Evolutionary conservation across 2,888 invertebrate species (phyloP).

Genomic region (Glyphotaelius pellucidus): DNA sequence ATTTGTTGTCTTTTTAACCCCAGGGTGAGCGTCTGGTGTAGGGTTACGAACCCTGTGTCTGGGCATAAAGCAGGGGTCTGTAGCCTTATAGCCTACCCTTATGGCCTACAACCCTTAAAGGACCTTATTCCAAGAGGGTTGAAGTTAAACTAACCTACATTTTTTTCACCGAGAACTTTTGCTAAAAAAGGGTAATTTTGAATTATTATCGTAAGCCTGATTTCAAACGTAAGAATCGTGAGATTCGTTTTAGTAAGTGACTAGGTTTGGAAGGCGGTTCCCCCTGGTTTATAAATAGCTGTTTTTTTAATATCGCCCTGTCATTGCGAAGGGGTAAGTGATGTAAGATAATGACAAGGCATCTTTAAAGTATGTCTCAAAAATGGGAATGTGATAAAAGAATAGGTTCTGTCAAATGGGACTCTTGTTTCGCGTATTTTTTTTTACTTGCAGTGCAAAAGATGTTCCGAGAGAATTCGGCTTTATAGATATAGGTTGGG

Average conservation of each 20-base stretch:
- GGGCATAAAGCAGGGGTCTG: not conserved
- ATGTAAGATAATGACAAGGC: not conserved
- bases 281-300: not conserved
- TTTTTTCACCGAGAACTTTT: not conserved
- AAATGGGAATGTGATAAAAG: not conserved
- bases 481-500: no score
- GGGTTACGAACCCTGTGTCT: slow-evolving; percentile 15
- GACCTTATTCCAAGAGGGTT: not conserved
- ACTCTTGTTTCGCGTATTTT: no score
- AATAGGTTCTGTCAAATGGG: no score
- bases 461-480: no score
- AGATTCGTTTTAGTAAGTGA: not conserved
- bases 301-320: not conserved
- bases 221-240: not conserved
- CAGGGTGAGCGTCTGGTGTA: not conserved
- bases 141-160: not conserved
- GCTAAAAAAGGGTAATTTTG: not conserved
- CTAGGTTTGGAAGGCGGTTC: not conserved
- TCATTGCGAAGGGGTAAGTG: slow-evolving; percentile 2
- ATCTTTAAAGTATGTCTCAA: not conserved
- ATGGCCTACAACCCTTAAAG: slow-evolving; percentile 4
- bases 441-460: no score
- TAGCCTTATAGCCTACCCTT: not conserved
- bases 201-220: not conserved
- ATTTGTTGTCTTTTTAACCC: not conserved